These are phyloP conservation scores for Lithosia quadra DNA, from an alignment of 2,888 invertebrate genomes.

Conservation along the genomic window DNA sequence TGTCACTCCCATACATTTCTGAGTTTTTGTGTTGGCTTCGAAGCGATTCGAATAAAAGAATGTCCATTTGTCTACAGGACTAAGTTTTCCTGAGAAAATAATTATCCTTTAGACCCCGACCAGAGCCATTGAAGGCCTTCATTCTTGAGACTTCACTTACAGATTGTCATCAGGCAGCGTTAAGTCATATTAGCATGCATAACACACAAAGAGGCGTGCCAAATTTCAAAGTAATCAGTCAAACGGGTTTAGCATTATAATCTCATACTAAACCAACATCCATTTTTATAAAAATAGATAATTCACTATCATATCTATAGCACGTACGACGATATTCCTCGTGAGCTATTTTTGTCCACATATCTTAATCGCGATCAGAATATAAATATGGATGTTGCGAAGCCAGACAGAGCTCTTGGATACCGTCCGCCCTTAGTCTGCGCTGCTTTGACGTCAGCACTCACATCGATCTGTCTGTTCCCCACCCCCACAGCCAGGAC, in stretches of 20 bases:
- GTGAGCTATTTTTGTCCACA: not conserved
- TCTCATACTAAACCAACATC: not conserved
- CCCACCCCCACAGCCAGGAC: conserved; percentile 55
- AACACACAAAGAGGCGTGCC: not conserved
- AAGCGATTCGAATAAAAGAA: too few relatives aligned
- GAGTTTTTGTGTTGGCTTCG: too few relatives aligned
- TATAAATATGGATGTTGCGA: not conserved
- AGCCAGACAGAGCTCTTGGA: conserved; percentile 4
- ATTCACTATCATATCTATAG: not conserved
- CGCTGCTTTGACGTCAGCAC: conserved; percentile 73
- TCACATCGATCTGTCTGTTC: conserved; percentile 80
- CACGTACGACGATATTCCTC: not conserved
- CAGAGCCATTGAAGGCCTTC: not conserved
- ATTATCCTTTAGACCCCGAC: not conserved
- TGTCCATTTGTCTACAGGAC: too few relatives aligned
- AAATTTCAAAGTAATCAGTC: not conserved
- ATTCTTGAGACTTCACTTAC: not conserved
- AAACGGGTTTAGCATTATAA: not conserved
- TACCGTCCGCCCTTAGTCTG: conserved; percentile 51
- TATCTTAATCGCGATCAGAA: not conserved
- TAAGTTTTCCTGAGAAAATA: too few relatives aligned
- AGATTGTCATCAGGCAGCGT: not conserved
- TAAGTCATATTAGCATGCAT: not conserved
- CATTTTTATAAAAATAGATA: not conserved
- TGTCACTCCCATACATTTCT: too few relatives aligned